A percentile compares a stretch with the other conserved stretches of the same genome.
These are phyloP conservation scores for Pelagia noctiluca DNA, from an alignment of 30 jellyfish, hydroid and myxozoan species.

Conservation along the genomic window DNA sequence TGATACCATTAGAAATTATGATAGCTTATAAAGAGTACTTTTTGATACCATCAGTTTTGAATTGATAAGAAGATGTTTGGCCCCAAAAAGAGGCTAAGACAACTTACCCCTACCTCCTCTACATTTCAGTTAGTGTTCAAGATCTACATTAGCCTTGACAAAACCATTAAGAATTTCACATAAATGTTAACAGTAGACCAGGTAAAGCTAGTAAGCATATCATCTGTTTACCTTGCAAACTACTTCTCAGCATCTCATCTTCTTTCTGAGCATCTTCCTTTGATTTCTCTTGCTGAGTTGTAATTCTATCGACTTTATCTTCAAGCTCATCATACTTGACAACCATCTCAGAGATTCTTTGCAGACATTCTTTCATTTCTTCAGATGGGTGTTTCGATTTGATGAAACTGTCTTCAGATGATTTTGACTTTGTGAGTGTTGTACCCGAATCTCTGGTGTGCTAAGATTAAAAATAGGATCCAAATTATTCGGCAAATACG, in stretches of 20 bases:
- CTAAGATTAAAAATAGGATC: neutral
- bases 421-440: neutral
- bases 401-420: neutral
- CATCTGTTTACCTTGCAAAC: neutral
- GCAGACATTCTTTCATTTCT: constrained; percentile 27
- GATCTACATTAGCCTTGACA: no score
- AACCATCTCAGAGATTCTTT: constrained; percentile 1
- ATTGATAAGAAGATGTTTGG: no score
- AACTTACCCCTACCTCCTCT: no score
- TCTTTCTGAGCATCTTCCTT: neutral
- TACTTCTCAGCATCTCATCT: neutral
- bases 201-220: neutral
- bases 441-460: neutral
- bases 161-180: no score
- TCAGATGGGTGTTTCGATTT: constrained; percentile 38
- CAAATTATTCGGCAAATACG: neutral
- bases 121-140: no score
- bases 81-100: no score
- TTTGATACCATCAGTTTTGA: no score
- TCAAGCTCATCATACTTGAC: constrained; percentile 14
- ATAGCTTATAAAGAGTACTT: no score
- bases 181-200: no score
- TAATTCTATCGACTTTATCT: constrained; percentile 4
- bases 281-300: neutral
- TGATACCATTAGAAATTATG: no score